Conservation (phyloP, 2,113 vertebrate species). For the Phoxinus phoxinus region DNA sequence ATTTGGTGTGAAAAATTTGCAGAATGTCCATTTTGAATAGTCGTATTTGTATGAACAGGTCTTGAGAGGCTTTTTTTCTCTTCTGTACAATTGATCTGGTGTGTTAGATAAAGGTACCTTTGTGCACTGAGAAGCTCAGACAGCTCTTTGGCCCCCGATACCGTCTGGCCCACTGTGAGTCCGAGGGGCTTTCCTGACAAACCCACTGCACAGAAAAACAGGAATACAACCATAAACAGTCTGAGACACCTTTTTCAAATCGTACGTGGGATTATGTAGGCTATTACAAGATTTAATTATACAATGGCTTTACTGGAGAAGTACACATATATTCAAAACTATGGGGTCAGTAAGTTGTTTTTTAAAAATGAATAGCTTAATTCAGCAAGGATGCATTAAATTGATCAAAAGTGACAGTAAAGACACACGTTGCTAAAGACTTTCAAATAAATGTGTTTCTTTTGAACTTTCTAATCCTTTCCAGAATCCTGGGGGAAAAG, state of each 20-base stretch:
- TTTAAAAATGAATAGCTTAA: too few relatives aligned
- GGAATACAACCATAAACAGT: background rate
- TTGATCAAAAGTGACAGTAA: too few relatives aligned
- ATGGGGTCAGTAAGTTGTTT: too few relatives aligned
- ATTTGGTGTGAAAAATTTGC: too few relatives aligned
- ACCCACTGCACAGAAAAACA: conserved; percentile 61
- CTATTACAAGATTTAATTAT: too few relatives aligned
- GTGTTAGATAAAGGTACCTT: conserved; percentile 71
- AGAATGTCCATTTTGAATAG: background rate
- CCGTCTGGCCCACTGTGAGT: conserved; percentile 78
- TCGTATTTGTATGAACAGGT: background rate
- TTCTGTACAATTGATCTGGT: background rate
- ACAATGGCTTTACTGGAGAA: too few relatives aligned
- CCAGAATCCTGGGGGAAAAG: too few relatives aligned
- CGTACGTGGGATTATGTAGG: background rate
- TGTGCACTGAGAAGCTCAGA: conserved; percentile 85
- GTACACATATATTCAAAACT: too few relatives aligned
- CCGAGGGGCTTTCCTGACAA: conserved; percentile 82
- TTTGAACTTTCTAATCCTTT: too few relatives aligned
- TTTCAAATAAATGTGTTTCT: too few relatives aligned
- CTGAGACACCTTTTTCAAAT: background rate
- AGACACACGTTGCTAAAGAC: too few relatives aligned
- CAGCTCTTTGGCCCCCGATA: conserved; percentile 84
- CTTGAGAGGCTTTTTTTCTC: background rate
- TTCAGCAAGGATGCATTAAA: too few relatives aligned